Evolutionary conservation across 2,888 invertebrate genomes (phyloP).

Genomic region (Amphimallon solstitiale): DNA sequence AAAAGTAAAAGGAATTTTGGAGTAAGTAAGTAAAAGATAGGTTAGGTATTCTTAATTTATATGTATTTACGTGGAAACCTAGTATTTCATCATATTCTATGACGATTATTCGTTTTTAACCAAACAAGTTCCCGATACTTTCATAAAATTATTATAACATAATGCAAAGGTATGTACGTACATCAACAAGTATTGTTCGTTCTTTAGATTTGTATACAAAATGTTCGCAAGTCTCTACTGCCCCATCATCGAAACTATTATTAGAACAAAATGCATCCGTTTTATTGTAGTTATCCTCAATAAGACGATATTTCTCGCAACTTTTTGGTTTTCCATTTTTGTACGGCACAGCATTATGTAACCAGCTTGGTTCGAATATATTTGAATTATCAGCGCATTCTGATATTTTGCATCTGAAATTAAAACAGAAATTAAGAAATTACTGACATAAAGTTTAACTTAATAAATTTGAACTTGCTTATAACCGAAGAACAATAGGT

Average conservation of each 20-base stretch:
- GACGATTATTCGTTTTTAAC: too few species aligned
- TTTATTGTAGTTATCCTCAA: conserved; percentile 2
- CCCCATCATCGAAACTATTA: conserved; percentile 47
- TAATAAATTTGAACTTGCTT: too few species aligned
- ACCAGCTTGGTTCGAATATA: conserved; percentile 55
- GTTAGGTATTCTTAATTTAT: too few species aligned
- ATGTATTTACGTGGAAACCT: too few species aligned
- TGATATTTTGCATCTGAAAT: conserved; percentile 58
- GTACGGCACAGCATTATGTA: conserved; percentile 58
- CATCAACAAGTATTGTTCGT: conserved; percentile 57
- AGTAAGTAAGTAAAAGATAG: too few species aligned
- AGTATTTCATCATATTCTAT: too few species aligned
- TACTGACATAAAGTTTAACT: too few species aligned
- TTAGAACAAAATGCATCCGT: conserved; percentile 30
- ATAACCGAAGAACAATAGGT: too few species aligned
- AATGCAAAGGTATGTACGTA: conserved; percentile 46
- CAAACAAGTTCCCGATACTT: too few species aligned
- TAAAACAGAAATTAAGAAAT: too few species aligned
- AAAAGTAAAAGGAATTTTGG: too few species aligned
- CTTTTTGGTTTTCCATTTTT: conserved; percentile 44
- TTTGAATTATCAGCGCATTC: conserved; percentile 56
- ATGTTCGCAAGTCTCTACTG: conserved; percentile 49
- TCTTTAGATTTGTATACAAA: conserved; percentile 55
- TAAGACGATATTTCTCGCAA: conserved; percentile 38
- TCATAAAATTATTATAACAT: too few species aligned